Evolutionary conservation across 2,113 vertebrate genomes (phyloP), one percentile per base, ranked within the genome.

Genomic region (Oncorhynchus keta): DNA sequence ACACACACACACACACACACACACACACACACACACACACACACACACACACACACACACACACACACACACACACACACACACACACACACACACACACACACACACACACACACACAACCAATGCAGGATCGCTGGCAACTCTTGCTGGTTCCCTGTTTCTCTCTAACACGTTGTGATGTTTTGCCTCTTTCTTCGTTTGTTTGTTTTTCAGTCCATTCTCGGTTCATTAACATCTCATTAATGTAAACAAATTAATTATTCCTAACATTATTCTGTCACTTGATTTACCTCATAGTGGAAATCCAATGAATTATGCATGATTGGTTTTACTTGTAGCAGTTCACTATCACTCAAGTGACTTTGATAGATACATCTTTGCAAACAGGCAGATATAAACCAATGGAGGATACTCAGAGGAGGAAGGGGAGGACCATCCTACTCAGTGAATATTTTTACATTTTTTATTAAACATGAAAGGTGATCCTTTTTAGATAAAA

Each of bases 161-260:
- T 2, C 2, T 76, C 74, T 87, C 51, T 80, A 83, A 83, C 82
- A 70, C 87, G 87, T 88, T 84, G 87, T 80, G 6, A 70, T 86
- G 66, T 81, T 86, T 72, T 80, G 74, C 84, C 35, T 35, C 49
- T 51, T 51, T 51, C 9, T 51, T 51, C 2, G 83, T 89, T 71
- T 89, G 82, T 89, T 90, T 88, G 83, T 73, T 69, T 84, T 76
- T 74, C 24, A 1, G 71, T 64, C 51, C 6, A 35, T 35, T 35
- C 35, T 35, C 6, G 35, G 35, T 35, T 35, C 75, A 81, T 85
- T 86, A 91, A 90, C 89, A 88, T 39, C 22, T 68, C 66, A 61
- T 51, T 71, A 69, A 71, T 77, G 67, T 87, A 89, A 51, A 51
- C 14, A 14, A 51, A 51, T 51, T 3, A 51, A 51, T 14, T 13